A percentile compares a stretch with the other conserved stretches of the same genome.
phyloP scores from a whole-genome alignment of 2,113 vertebrate species.

The Dolichotis patagonum region DNA sequence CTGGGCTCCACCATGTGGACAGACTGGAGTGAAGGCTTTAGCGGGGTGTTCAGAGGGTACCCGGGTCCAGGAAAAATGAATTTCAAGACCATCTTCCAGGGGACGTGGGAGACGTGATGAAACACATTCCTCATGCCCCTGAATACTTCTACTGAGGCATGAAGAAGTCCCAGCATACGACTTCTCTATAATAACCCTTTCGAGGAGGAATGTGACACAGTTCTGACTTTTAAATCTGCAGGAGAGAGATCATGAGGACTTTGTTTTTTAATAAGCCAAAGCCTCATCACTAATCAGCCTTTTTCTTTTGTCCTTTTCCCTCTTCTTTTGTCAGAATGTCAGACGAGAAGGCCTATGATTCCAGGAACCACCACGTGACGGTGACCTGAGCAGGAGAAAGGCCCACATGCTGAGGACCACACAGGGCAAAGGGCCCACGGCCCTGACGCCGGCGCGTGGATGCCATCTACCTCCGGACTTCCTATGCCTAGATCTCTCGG shows the following conservation, averaged over 20 bases:
- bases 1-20: neutral
- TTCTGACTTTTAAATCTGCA: neutral
- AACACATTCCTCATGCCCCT: neutral
- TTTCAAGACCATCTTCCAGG: neutral
- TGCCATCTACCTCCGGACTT: neutral
- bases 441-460: neutral
- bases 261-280: neutral
- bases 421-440: neutral
- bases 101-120: neutral
- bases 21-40: neutral
- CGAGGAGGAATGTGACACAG: neutral
- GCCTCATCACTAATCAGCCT: neutral
- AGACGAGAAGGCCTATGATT: neutral
- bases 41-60: neutral
- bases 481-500: neutral
- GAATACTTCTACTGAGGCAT: neutral
- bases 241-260: neutral
- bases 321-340: neutral
- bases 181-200: neutral
- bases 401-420: neutral
- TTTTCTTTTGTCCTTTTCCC: neutral
- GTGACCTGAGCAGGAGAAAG: neutral
- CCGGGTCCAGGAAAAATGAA: neutral
- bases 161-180: neutral
- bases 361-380: neutral